Evolutionary conservation across 30 jellyfish, hydroid and myxozoan species (phyloP).

Genomic region (Haliclystus octoradiatus): DNA sequence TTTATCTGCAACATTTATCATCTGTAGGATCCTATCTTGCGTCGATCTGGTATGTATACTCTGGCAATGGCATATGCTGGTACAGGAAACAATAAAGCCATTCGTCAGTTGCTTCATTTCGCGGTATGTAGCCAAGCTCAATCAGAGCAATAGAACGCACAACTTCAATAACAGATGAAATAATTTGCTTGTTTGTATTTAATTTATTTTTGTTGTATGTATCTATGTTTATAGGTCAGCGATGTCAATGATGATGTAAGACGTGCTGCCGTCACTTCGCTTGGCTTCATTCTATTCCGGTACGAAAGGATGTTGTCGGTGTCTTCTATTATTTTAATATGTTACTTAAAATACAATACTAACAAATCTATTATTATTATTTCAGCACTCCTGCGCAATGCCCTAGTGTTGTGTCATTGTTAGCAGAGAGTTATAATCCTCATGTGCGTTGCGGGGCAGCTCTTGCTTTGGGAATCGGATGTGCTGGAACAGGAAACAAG

Average conservation of each 20-base stretch:
- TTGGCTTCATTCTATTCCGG: constrained; percentile 93
- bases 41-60: constrained; percentile 98
- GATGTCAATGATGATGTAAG: constrained; percentile 97
- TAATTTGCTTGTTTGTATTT: background rate
- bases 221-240: constrained; percentile 58
- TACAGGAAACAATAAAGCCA: constrained; percentile 89
- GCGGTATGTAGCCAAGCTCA: constrained; percentile 89
- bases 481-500: constrained; percentile 97
- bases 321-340: no score
- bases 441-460: constrained; percentile 98
- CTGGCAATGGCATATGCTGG: constrained; percentile 99
- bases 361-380: background rate
- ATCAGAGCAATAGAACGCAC: no score
- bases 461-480: constrained; percentile 96
- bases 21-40: constrained; percentile 71
- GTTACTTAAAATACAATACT: no score
- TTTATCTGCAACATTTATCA: background rate
- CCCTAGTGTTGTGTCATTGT: constrained; percentile 88
- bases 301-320: constrained; percentile 3
- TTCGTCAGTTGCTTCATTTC: constrained; percentile 78
- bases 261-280: constrained; percentile 96
- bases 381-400: constrained; percentile 97
- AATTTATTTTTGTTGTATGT: background rate
- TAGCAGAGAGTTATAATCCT: constrained; percentile 89
- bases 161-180: background rate